Evolutionary conservation across 1,140 invertebrate species (phyloP).

Genomic region (Hormaphis cornu): DNA sequence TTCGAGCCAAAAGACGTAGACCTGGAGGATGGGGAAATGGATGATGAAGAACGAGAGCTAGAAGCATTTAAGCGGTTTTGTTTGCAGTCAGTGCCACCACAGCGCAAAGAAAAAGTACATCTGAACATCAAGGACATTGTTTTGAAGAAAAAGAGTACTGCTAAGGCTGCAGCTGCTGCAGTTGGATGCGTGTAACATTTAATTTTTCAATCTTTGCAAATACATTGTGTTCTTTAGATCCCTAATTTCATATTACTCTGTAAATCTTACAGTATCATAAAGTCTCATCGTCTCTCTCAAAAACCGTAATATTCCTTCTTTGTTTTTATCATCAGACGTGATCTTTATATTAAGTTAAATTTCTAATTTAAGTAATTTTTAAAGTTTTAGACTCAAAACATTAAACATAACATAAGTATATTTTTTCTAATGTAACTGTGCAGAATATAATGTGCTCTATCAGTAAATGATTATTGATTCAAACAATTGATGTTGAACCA

Average conservation of each 20-base stretch:
- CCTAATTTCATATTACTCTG: constrained; percentile 9
- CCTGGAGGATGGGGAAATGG: constrained; percentile 62
- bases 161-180: constrained; percentile 36
- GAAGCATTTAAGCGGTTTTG: constrained; percentile 74
- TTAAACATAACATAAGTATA: not conserved
- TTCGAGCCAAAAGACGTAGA: constrained; percentile 67
- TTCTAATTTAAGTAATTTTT: constrained; percentile 13
- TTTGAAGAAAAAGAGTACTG: constrained; percentile 51
- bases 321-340: not conserved
- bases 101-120: constrained; percentile 58
- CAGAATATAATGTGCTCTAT: constrained; percentile 20
- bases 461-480: not conserved
- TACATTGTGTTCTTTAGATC: not conserved
- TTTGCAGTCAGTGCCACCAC: constrained; percentile 57
- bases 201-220: not conserved
- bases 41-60: constrained; percentile 62
- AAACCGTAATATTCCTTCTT: not conserved
- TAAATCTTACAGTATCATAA: not conserved
- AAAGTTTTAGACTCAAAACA: not conserved
- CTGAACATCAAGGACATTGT: constrained; percentile 64
- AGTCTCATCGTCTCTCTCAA: constrained; percentile 13
- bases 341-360: constrained; percentile 1
- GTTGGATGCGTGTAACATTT: constrained; percentile 34
- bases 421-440: constrained; percentile 15
- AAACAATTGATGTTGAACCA: constrained; percentile 24